Base-by-base conservation (phyloP, 2,113 vertebrate species). In the Uria aalge region DNA sequence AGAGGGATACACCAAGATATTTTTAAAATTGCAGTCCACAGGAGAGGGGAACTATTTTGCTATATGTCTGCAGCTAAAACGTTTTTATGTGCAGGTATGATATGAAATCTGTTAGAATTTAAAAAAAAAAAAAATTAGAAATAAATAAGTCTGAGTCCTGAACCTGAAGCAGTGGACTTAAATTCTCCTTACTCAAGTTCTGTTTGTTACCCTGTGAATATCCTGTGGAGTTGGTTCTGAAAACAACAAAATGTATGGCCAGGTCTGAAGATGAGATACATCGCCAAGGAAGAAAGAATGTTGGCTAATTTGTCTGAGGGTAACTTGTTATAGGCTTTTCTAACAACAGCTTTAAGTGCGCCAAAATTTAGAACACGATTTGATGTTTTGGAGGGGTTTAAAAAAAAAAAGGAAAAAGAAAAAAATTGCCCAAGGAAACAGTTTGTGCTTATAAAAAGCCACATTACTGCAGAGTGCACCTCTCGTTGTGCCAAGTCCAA, bases 291-390 rank as follows among this genome's bases (percentile, higher is more conserved):
- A 30, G 29, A 57, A 94, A 91, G 41, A 87, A 59, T 60, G 41
- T 48, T 97, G 68, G 41, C 23, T 81, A 47, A 40, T 93, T 92
- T 88, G 32, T 48, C 41, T 41, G 7, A 95, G 41, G 50, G 55
- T 47, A 71, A 24, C 78, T 96, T 97, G 30, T 43, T 90, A 88
- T 2, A 30, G 36, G 18, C 73, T 96, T 96, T 97, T 91, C 82
- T 91, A 96, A 90, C 34, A 93, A 63, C 4, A 73, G 63, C 40
- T 91, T 89, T 71, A 91, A 95, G 27, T 7, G 21, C 34, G 68
- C 45, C 77, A 90, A 83, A 87, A 78, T 93, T 93, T 85, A 88
- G 74, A 96, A 91, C 34, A 80, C 36, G 91, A 13, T 87, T 69
- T 48, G 45, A 19, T 79, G 75, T 89, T 89, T 88, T 21, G 15